These are phyloP conservation scores for Sterrhoptilus dennistouni DNA, from an alignment of 2,113 vertebrate species.

Conservation along the genomic window DNA sequence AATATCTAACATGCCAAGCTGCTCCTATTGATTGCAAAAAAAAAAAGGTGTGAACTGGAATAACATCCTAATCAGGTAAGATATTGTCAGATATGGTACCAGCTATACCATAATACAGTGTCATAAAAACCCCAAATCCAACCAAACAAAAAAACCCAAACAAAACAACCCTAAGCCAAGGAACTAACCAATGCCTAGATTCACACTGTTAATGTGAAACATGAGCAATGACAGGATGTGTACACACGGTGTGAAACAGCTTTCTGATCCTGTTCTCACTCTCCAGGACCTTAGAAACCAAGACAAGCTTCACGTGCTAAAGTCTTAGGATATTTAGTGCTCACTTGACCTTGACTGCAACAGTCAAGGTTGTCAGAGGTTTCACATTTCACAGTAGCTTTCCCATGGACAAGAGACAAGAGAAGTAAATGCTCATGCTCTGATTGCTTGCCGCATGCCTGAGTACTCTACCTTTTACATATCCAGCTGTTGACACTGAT, in stretches of 20 bases:
- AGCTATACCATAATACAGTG: not conserved
- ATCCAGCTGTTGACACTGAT: conserved; percentile 4
- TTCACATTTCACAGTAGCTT: conserved; percentile 34
- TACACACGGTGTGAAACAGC: not conserved
- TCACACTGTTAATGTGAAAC: not conserved
- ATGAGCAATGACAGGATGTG: not conserved
- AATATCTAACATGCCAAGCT: not conserved
- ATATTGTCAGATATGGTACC: not conserved
- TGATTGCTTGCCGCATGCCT: not conserved
- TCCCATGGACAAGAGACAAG: not conserved
- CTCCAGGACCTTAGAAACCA: not conserved
- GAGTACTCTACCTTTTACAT: not conserved
- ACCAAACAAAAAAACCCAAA: not conserved
- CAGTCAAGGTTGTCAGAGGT: conserved; percentile 47
- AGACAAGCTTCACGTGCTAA: not conserved
- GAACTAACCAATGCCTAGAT: not conserved
- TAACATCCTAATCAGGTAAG: not conserved
- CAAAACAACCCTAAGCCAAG: not conserved
- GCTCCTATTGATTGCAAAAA: not conserved
- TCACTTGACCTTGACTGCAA: conserved; percentile 45
- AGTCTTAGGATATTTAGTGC: not conserved
- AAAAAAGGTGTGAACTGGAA: not conserved
- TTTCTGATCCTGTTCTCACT: not conserved
- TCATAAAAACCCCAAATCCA: not conserved
- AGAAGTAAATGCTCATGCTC: not conserved